phyloP scores from a whole-genome alignment of 2,113 vertebrate genomes.

The Halcyon malimbica region DNA sequence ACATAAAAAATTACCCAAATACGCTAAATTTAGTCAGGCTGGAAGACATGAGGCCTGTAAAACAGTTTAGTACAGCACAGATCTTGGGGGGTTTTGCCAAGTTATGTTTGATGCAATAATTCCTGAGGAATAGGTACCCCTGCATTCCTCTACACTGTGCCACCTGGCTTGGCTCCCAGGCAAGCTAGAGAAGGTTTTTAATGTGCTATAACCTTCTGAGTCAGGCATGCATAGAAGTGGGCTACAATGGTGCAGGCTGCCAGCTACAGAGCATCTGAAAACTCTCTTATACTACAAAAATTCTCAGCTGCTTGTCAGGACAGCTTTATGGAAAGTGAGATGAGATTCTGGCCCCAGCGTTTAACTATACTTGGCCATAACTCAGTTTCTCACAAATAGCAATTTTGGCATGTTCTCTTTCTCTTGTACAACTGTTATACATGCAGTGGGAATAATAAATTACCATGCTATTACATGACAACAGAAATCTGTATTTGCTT shows the following conservation, averaged over 20 bases:
- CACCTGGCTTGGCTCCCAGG: not conserved
- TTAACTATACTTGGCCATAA: conserved; percentile 33
- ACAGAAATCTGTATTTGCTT: conserved; percentile 8
- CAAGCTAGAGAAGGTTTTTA: not conserved
- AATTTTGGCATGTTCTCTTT: conserved; percentile 29
- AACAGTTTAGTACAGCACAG: not conserved
- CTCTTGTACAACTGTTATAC: conserved; percentile 26
- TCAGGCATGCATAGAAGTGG: not conserved
- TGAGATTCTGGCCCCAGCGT: not conserved
- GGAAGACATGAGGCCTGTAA: not conserved
- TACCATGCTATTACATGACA: conserved; percentile 10
- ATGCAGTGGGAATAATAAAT: conserved; percentile 55
- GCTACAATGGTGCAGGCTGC: not conserved
- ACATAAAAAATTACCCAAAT: not conserved
- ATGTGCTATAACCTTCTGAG: not conserved
- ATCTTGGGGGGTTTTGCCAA: rapidly evolving
- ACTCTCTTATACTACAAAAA: not conserved
- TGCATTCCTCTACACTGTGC: not conserved
- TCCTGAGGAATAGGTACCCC: not conserved
- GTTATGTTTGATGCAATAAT: not conserved
- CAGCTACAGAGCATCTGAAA: conserved; percentile 19
- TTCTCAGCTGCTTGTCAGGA: conserved; percentile 36
- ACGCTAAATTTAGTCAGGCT: not conserved
- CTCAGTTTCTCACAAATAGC: conserved; percentile 59
- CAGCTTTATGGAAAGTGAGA: conserved; percentile 45